Base-by-base conservation (phyloP, 2,113 vertebrate genomes). In the Cairina moschata region DNA sequence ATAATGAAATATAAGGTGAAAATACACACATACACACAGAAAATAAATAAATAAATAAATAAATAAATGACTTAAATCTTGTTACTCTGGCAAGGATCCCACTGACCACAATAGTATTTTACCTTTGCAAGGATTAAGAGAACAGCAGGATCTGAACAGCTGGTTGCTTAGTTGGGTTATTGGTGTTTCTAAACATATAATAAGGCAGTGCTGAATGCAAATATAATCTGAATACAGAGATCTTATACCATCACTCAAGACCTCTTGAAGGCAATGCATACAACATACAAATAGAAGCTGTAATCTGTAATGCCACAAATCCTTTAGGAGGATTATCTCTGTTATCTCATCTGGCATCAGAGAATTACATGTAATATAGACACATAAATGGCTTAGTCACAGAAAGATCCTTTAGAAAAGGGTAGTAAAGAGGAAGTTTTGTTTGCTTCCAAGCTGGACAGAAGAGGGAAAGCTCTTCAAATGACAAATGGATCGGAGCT, bases 311-410 rank as follows among this genome's bases (percentile, higher is more conserved):
- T 93, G 79, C 75, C 60, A 86, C 77, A 97, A 95, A 96, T 93
- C 95, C 91, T 96, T 91, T 90, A 90, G 96, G 63, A 83, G 86
- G 93, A 96, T 97, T 96, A 97, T 87, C 88, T 88, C 85, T 83
- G 56, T 96, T 93, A 93, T 94, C 93, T 96, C 91, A 81, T 86
- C 92, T 94, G 84, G 67, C 76, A 94, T 91, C 96, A 95, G 86
- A 97, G 93, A 86, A 95, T 95, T 96, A 95, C 67, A 72, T 88
- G 93, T 87, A 91, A 94, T 95, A 89, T 67, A 94, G 92, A 96
- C 83, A 83, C 52, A 48, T 83, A 96, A 96, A 96, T 96, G 74
- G 80, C 77, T 93, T 94, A 93, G 79, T 80, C 79, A 73, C 44
- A 86, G 76, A 74, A 86, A 93, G 71, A 66, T 81, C 55, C 59